Evolutionary conservation across 1,140 invertebrate genomes (phyloP).

Genomic region (Psix sp.): DNA sequence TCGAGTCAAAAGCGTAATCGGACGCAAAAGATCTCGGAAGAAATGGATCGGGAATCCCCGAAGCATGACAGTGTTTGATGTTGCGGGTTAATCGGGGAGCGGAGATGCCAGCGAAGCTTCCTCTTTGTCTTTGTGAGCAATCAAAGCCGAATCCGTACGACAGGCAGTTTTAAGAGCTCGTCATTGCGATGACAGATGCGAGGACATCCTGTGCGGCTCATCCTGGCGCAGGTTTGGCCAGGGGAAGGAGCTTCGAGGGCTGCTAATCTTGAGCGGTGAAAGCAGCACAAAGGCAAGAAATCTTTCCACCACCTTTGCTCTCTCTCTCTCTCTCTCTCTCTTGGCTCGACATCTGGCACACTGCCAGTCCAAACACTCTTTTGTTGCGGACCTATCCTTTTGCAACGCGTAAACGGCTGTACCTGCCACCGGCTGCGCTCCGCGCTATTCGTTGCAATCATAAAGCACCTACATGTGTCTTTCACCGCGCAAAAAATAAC

Average conservation of each 20-base stretch:
- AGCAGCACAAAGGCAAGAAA: constrained; percentile 64
- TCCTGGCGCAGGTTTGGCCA: constrained; percentile 61
- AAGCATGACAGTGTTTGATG: no score
- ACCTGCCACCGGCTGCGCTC: constrained; percentile 62
- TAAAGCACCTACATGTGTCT: constrained; percentile 57
- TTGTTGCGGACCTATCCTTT: constrained; percentile 65
- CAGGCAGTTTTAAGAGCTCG: no score
- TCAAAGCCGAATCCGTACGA: no score
- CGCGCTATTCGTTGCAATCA: constrained; percentile 48
- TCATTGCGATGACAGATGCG: no score
- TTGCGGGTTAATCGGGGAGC: no score
- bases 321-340: constrained; percentile 1
- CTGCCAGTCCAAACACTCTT: constrained; percentile 70
- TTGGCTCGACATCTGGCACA: constrained; percentile 68
- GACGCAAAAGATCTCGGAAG: no score
- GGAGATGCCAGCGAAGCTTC: no score
- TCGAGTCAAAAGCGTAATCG: no score
- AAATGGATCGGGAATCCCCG: no score
- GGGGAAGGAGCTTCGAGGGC: constrained; percentile 20
- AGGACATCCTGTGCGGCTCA: no score
- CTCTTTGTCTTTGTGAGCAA: no score
- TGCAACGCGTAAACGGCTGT: constrained; percentile 62
- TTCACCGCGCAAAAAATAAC: constrained; percentile 22
- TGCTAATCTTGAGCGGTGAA: constrained; percentile 65
- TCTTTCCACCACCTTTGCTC: constrained; percentile 51